Evolutionary conservation across 2,888 invertebrate species (phyloP), one percentile per base, ranked within the genome.

Genomic region (Melolontha melolontha): DNA sequence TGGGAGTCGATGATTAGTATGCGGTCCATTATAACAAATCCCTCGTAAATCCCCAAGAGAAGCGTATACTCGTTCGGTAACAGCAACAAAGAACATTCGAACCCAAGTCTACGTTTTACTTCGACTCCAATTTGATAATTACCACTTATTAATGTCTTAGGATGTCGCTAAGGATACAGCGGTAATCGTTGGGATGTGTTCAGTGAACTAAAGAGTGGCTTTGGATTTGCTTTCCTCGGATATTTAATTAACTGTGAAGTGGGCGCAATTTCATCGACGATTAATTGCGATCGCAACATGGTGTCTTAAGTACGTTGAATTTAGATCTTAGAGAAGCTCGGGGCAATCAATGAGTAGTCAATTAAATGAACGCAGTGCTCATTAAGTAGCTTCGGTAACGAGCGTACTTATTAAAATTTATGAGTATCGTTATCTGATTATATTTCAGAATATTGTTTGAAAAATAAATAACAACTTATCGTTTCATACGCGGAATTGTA

Each of bases 91-190:
- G 68, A 52, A 65, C 64, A 40, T 67, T 16, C 51, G 68, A 68
- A 71, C 68, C 29, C 29, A 50, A 59, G 44, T 29, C 59, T 22
- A 59, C 44, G 44, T 42, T 29, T 59, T 44, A 29, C 12, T 17
- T 44, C 72, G 68, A 64, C 74, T 79, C 75, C 78, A 79, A 78
- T 80, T 79, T 77, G 78, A 78, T 79, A 79, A 80, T 80, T 79
- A 78, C 79, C 71, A 74, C 71, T 78, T 77, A 80, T 79, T 80
- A 80, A 79, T 80, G 79, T 78, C 78, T 78, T 78, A 79, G 79
- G 79, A 79, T 79, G 79, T 80, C 78, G 77, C 77, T 78, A 76
- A 76, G 80, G 79, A 78, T 76, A 79, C 79, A 77, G 73, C 78
- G 78, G 78, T 78, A 78, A 74, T 68, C 69, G 52, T 68, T 69